phyloP scores from a whole-genome alignment of 2,797 vertebrate species.

The Brachymystax lenok region DNA sequence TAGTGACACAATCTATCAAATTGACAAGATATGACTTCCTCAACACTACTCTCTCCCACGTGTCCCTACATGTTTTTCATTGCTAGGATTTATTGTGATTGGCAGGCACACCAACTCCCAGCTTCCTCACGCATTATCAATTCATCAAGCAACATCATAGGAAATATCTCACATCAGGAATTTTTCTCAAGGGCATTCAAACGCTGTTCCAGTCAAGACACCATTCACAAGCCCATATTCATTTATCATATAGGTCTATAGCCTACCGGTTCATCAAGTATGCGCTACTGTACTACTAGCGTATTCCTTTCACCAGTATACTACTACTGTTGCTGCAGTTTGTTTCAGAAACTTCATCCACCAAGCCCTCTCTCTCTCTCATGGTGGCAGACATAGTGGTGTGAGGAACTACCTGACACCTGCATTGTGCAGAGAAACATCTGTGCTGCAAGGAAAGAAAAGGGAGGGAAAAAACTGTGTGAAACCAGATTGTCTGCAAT shows the following conservation, averaged over 20 bases:
- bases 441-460: conserved; percentile 60
- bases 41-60: not conserved
- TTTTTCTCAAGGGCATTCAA: conserved; percentile 25
- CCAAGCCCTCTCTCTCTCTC: conserved; percentile 32
- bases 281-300: not conserved
- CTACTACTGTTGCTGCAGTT: not conserved
- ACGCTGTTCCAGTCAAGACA: conserved; percentile 16
- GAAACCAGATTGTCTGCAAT: conserved; percentile 56
- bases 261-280: not conserved
- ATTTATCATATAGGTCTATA: not conserved
- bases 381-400: conserved; percentile 25
- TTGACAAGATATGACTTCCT: not conserved
- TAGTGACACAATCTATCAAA: not conserved
- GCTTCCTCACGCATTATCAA: conserved; percentile 14
- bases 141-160: conserved; percentile 13
- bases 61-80: not conserved
- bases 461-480: conserved; percentile 40
- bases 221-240: conserved; percentile 5
- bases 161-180: conserved; percentile 36
- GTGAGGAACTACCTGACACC: conserved; percentile 54
- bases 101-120: conserved; percentile 11
- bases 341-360: conserved; percentile 55
- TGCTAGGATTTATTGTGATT: conserved; percentile 1
- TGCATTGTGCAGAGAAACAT: conserved; percentile 66
- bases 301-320: not conserved